phyloP scores from a whole-genome alignment of 2,797 vertebrate genomes.

The Cynodonichthys magdalenae region DNA sequence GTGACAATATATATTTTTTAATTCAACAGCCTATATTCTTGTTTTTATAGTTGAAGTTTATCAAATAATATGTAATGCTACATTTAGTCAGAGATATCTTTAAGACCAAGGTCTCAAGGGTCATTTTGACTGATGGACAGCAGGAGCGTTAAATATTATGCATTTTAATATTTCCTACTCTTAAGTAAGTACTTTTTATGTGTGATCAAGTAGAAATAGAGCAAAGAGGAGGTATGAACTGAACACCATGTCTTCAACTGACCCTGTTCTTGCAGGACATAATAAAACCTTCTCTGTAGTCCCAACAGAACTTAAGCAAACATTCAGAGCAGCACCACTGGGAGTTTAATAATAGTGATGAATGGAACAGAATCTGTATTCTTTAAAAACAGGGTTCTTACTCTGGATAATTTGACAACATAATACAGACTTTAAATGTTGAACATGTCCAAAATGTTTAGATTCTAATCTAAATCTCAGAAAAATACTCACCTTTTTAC shows the following conservation, averaged over 20 bases:
- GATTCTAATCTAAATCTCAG: background rate
- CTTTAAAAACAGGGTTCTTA: background rate
- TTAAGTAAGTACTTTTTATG: too few relatives aligned
- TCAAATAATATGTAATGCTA: too few relatives aligned
- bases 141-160: too few relatives aligned
- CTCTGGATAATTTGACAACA: background rate
- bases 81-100: too few relatives aligned
- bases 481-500: slow-evolving; percentile 84
- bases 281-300: background rate
- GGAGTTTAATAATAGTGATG: background rate
- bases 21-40: too few relatives aligned
- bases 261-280: background rate
- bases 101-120: too few relatives aligned
- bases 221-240: too few relatives aligned
- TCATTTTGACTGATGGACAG: too few relatives aligned
- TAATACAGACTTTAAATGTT: background rate
- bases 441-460: background rate
- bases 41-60: too few relatives aligned
- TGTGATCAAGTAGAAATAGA: too few relatives aligned
- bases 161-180: too few relatives aligned
- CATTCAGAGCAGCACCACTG: background rate
- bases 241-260: background rate
- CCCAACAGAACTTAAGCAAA: background rate
- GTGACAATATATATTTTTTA: too few relatives aligned
- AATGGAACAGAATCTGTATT: background rate